Conservation (phyloP, 2,113 vertebrate species). For the Orcinus orca region DNA sequence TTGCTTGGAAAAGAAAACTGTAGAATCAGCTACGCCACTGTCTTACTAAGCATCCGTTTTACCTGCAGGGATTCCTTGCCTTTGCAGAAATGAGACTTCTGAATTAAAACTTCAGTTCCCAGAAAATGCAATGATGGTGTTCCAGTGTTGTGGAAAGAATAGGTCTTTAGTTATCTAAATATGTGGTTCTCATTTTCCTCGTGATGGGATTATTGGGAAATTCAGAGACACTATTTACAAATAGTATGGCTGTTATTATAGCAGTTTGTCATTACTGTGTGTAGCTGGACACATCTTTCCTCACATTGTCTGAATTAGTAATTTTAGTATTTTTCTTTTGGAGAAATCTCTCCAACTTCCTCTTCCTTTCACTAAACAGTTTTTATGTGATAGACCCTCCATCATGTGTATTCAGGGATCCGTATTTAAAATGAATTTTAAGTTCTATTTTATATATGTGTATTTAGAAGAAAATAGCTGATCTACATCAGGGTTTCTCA, state of each 20-base stretch:
- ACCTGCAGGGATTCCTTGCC: neutral
- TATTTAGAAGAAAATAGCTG: neutral
- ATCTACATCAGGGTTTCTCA: neutral
- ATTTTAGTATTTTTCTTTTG: neutral
- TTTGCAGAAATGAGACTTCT: conserved; percentile 34
- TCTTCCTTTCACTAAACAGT: neutral
- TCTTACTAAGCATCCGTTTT: conserved; percentile 66
- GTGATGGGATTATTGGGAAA: neutral
- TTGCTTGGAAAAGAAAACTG: conserved; percentile 74
- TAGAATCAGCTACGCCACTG: conserved; percentile 65
- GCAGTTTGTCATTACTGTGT: neutral
- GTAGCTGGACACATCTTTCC: neutral
- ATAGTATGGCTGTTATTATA: fast-evolving
- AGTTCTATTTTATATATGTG: neutral
- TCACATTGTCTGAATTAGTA: neutral
- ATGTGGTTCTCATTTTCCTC: neutral
- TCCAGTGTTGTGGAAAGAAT: neutral
- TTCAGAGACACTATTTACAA: neutral
- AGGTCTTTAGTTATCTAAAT: neutral
- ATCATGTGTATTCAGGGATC: neutral
- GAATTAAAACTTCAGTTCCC: conserved; percentile 31
- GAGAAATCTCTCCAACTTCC: neutral
- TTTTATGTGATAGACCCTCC: neutral
- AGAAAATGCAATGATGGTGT: neutral
- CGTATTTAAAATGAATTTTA: neutral